Percentiles rank a stretch among this genome's conserved stretches.
Evolutionary conservation across 2,797 vertebrate genomes (phyloP).

Genomic region (Micrastur ruficollis): DNA sequence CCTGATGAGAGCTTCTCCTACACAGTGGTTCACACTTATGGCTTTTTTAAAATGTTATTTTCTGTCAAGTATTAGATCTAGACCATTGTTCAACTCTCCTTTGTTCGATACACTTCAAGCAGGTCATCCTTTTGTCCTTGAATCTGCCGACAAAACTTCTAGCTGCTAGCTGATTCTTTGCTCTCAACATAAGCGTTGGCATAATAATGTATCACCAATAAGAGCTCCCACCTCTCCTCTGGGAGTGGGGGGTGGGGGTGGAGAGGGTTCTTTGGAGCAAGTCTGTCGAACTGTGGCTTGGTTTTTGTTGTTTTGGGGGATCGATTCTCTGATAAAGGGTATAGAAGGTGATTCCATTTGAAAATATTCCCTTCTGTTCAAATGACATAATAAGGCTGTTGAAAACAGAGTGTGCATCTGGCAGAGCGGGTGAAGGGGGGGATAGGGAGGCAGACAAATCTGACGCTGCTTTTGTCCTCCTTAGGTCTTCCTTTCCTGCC

Average conservation of each 20-base stretch:
- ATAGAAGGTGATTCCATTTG: not conserved
- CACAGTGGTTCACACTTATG: not conserved
- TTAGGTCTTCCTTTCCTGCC: not conserved
- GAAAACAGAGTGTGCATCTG: not conserved
- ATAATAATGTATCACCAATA: rapidly evolving
- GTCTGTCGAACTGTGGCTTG: not conserved
- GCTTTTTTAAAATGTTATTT: not conserved
- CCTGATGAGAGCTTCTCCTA: not conserved
- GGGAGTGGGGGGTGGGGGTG: not conserved
- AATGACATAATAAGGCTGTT: not conserved
- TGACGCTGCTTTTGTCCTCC: not conserved
- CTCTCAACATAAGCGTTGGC: not conserved
- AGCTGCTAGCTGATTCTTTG: not conserved
- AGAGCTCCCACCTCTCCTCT: not conserved
- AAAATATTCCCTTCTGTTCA: not conserved
- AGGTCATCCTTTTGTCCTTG: not conserved
- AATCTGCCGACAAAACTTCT: not conserved
- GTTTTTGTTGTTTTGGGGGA: not conserved
- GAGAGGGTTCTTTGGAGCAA: not conserved
- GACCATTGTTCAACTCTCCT: not conserved
- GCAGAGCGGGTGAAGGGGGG: not conserved
- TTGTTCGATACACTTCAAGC: not conserved
- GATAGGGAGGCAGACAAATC: not conserved
- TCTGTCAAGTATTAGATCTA: not conserved
- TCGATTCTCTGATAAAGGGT: not conserved